Evolutionary conservation across 2,797 vertebrate species (phyloP).

Genomic region (Nyctibius grandis): DNA sequence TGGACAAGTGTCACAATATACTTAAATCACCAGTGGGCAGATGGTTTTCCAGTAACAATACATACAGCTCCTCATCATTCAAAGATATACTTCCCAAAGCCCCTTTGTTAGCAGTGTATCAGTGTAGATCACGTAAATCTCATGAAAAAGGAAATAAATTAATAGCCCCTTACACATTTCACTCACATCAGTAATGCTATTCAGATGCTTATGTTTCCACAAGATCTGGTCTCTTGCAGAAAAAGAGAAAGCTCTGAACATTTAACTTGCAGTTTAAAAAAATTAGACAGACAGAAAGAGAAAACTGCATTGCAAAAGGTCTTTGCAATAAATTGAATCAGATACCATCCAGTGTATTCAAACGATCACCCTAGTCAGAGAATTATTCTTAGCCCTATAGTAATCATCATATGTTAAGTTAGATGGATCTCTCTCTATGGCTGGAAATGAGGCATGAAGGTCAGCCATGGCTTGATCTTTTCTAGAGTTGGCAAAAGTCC

Average conservation of each 20-base stretch:
- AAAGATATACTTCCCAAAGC: neutral
- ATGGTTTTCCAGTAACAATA: neutral
- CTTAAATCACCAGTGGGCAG: neutral
- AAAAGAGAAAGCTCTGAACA: neutral
- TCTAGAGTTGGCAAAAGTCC: neutral
- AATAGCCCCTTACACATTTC: neutral
- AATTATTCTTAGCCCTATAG: constrained; percentile 28
- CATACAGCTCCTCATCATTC: neutral
- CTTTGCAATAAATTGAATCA: neutral
- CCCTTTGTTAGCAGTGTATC: neutral
- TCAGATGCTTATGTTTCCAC: neutral
- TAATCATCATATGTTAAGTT: neutral
- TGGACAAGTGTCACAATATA: neutral
- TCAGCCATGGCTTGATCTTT: neutral
- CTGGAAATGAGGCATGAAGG: neutral
- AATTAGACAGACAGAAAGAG: neutral
- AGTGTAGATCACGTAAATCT: neutral
- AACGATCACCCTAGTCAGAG: neutral
- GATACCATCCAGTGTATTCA: neutral
- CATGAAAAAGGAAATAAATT: neutral
- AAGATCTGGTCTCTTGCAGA: neutral
- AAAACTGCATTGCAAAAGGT: neutral
- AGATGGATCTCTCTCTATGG: neutral
- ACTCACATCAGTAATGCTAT: neutral
- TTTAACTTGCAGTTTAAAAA: neutral